Base-by-base conservation (phyloP, 2,113 vertebrate species). In the Montifringilla adamsi region DNA sequence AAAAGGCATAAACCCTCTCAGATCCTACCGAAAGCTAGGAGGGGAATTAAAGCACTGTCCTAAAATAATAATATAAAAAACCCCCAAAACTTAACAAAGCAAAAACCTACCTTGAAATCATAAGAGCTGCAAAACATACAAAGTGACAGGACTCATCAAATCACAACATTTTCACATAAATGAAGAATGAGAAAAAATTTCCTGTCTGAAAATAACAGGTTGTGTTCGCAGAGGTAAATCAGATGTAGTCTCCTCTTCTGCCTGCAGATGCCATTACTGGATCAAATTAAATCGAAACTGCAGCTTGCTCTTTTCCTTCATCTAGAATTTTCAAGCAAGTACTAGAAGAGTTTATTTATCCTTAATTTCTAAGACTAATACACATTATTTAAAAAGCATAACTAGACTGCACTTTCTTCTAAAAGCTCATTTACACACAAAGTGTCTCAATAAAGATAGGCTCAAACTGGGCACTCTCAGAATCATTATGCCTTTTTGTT, bases 241-340 rank as follows among this genome's bases (percentile, higher is more conserved):
- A 84, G 76, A 72, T 89, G 92, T 60, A 95, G 37, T 90, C 84
- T 77, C 74, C 37, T 59, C 53, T 73, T 78, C 78, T 26, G 44
- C 94, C 95, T 91, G 72, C 46, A 86, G 95, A 90, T 96, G 96
- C 76, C 94, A 84, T 88, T 89, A 89, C 58, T 60, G 26, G 76
- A 93, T 79, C 67, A 89, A 90, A 21, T 41, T 67, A 92, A 73
- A 64, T 14, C 21, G 83, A n/a, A 95, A 62, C 55, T 13, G 20
- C 24, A 92, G 30, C 24, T 80, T 70, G 20, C 19, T 50, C 9
- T 6, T 87, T 50, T 52, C 14, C 39, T 63, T 83, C 17, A 35
- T 9, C 46, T 46, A 19, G 30, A 63, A 63, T 59, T 81, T 50
- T 70, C 24, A 81, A 63, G 35, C 12, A 30, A 55, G 10, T 26